phyloP scores from a whole-genome alignment of 1,140 invertebrate genomes.

The Pachypeltis micranthus region DNA sequence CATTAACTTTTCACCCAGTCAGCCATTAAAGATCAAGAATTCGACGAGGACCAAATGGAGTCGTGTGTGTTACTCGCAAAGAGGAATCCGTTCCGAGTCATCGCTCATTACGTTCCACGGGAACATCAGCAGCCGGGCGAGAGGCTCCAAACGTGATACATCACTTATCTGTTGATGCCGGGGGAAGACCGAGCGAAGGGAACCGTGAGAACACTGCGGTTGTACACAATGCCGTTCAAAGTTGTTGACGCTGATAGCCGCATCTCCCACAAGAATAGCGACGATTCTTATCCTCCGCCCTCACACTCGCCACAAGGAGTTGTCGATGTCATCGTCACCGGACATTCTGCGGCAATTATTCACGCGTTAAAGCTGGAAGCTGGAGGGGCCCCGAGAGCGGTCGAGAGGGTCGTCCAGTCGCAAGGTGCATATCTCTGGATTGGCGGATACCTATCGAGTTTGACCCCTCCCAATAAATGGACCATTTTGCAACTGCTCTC shows the following conservation, averaged over 20 bases:
- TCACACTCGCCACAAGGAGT: no score
- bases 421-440: no score
- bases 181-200: background rate
- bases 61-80: background rate
- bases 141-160: background rate
- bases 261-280: background rate
- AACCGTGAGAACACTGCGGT: background rate
- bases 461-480: no score
- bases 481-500: no score
- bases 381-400: no score
- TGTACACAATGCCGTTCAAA: constrained; percentile 1
- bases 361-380: no score
- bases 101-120: constrained; percentile 3
- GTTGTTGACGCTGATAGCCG: background rate
- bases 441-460: no score
- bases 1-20: constrained; percentile 4
- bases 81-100: background rate
- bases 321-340: no score
- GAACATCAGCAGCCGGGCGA: constrained; percentile 3
- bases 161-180: background rate
- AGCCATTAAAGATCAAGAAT: background rate
- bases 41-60: background rate
- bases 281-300: background rate
- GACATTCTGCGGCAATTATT: no score
- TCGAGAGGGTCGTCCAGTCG: no score